Evolutionary conservation across 2,797 vertebrate species (phyloP).

Genomic region (Leptodactylus fallax): DNA sequence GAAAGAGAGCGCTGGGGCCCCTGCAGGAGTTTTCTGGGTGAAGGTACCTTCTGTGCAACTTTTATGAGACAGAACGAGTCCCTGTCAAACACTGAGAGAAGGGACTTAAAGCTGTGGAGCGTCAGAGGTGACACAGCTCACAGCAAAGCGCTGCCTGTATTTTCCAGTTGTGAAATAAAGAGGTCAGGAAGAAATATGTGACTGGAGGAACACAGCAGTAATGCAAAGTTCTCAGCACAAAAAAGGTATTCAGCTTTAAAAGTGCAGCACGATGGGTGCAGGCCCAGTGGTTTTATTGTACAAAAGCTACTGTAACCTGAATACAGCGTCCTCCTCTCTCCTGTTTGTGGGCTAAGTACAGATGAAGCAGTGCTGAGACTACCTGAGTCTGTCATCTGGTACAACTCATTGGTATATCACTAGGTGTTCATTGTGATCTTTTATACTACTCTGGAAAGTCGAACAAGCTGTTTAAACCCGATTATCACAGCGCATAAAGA

Average conservation of each 20-base stretch:
- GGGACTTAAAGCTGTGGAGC: slow-evolving; percentile 32
- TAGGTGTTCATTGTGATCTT: neutral
- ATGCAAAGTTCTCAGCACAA: slow-evolving; percentile 19
- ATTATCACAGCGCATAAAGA: neutral
- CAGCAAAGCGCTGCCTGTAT: slow-evolving; percentile 5
- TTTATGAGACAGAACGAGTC: slow-evolving; percentile 45
- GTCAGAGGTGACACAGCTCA: slow-evolving; percentile 54
- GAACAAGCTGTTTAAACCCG: too few relatives aligned
- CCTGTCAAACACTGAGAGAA: slow-evolving; percentile 24
- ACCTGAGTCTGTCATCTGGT: neutral
- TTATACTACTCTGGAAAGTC: neutral
- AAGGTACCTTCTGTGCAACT: slow-evolving; percentile 30
- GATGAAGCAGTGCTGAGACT: neutral
- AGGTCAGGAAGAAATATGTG: slow-evolving; percentile 56
- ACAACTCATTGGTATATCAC: neutral
- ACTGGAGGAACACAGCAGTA: slow-evolving; percentile 3
- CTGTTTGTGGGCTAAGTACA: slow-evolving; percentile 34
- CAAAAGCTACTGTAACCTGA: slow-evolving; percentile 50
- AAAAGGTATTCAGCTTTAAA: slow-evolving; percentile 42
- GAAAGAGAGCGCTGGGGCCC: neutral
- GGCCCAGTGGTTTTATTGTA: slow-evolving; percentile 42
- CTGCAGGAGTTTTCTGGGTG: slow-evolving; percentile 16
- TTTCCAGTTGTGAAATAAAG: slow-evolving; percentile 59
- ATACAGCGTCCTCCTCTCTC: slow-evolving; percentile 60
- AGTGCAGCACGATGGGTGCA: neutral